Evolutionary conservation across 2,888 invertebrate species (phyloP), one percentile per base, ranked within the genome.

Genomic region (Tetropium fuscum): DNA sequence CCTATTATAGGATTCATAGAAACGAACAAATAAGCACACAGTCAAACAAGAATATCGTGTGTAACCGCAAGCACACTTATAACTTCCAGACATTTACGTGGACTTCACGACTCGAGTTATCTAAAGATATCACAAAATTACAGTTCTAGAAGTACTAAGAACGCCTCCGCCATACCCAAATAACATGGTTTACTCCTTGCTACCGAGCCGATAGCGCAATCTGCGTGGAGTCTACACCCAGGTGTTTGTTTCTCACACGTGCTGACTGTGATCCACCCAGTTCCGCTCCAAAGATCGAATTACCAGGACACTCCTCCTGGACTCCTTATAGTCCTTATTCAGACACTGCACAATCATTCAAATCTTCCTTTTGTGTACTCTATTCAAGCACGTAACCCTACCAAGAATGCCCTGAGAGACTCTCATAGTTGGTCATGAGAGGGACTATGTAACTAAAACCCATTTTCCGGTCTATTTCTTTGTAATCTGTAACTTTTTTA

Each of bases 211-310:
- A 51, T 40, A 51, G 38, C 51, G 51, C 40, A 40, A 25, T 51
- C 51, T 27, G 25, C 40, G 11, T 10, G 51, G 51, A 51, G 40
- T 27, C 51, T 51, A 51, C 51, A 62, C 56, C 78, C 81, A 81
- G 80, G 81, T 81, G 81, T 78, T 76, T 74, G 71, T 70, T 76
- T 79, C 78, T 78, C 81, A 80, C 81, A 81, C 81, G 81, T 81
- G 81, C 81, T 80, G 68, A 66, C 65, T 45, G 68, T 61, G 76
- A 74, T 74, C 79, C 81, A 76, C 81, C 81, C 81, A 81, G 81
- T 81, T 81, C 81, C 81, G 80, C 72, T 80, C 76, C 73, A 60
- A 73, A 74, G 78, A 80, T 81, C 80, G 73, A 72, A 74, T 81
- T 81, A 76, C 81, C 63, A 69, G 71, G 75, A 77, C 78, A 75